A percentile compares a stretch with the other conserved stretches of the same genome.
Conservation (phyloP, 2,888 invertebrate genomes). For the Conops quadrifasciatus region DNA sequence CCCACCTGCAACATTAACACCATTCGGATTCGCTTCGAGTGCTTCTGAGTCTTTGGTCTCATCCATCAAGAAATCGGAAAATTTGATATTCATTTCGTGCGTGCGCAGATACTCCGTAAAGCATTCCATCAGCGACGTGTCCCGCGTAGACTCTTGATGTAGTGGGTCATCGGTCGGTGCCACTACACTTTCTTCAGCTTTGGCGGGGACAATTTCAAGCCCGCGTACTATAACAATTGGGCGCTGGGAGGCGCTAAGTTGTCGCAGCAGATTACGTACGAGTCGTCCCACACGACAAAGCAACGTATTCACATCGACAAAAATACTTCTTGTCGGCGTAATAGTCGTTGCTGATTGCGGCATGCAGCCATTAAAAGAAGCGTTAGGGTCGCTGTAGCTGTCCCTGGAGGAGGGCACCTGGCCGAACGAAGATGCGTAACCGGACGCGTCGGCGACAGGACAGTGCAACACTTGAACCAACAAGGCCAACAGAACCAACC, state of each 20-base stretch:
- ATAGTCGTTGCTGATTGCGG: not conserved
- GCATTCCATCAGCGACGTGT: conserved; percentile 62
- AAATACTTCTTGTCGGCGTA: conserved; percentile 44
- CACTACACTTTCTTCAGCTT: not conserved
- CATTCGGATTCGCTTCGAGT: conserved; percentile 44
- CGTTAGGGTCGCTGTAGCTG: not conserved
- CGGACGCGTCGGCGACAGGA: not conserved
- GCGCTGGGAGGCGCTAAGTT: conserved; percentile 63
- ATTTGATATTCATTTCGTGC: conserved; percentile 77
- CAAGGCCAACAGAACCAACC: not conserved
- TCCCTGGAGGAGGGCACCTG: not conserved
- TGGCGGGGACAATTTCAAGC: conserved; percentile 58
- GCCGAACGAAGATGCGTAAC: not conserved
- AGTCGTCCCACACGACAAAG: conserved; percentile 67
- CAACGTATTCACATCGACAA: conserved; percentile 61
- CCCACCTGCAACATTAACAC: conserved; percentile 43
- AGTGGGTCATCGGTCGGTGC: conserved; percentile 24
- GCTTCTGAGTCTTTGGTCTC: conserved; percentile 28
- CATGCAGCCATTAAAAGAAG: not conserved
- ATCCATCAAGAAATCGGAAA: conserved; percentile 72
- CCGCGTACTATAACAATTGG: conserved; percentile 61
- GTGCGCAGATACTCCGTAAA: conserved; percentile 75
- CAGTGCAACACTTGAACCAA: not conserved
- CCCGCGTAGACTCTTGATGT: conserved; percentile 11
- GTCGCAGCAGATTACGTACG: conserved; percentile 67